A percentile compares a stretch with the other conserved stretches of the same genome.
These are phyloP conservation scores for Vidua macroura DNA, from an alignment of 2,113 vertebrate species.

Conservation along the genomic window DNA sequence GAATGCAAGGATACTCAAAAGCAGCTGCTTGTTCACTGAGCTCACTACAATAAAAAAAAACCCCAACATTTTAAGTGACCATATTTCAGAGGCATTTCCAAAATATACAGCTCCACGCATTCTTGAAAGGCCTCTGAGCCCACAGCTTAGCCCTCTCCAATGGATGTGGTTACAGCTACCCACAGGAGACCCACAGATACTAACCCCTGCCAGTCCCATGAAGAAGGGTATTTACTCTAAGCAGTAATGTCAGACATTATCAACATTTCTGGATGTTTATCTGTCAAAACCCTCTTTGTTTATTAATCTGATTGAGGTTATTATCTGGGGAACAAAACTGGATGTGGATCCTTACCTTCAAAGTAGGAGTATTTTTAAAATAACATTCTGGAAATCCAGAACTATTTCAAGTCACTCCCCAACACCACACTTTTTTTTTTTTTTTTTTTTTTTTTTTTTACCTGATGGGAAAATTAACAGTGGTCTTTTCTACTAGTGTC, in stretches of 20 bases:
- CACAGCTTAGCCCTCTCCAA: neutral
- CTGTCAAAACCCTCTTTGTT: neutral
- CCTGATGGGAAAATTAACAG: neutral
- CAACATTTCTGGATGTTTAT: neutral
- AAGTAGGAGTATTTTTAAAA: neutral
- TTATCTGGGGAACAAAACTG: neutral
- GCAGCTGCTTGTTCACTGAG: neutral
- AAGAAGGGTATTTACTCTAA: neutral
- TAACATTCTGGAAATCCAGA: neutral
- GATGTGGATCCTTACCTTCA: neutral
- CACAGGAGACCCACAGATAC: neutral
- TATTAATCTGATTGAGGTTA: neutral
- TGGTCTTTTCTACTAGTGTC: neutral
- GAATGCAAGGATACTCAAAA: neutral
- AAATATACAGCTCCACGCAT: neutral
- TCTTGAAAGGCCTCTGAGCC: neutral
- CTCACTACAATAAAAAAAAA: neutral
- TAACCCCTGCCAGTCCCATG: neutral
- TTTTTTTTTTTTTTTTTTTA: neutral
- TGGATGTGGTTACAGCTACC: neutral
- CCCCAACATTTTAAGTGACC: neutral
- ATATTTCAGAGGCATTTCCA: slow-evolving; percentile 19
- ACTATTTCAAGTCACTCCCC: neutral
- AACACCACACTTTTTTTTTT: neutral
- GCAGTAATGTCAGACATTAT: neutral